Conservation (phyloP, 2,113 vertebrate genomes). For the Chinchilla lanigera region DNA sequence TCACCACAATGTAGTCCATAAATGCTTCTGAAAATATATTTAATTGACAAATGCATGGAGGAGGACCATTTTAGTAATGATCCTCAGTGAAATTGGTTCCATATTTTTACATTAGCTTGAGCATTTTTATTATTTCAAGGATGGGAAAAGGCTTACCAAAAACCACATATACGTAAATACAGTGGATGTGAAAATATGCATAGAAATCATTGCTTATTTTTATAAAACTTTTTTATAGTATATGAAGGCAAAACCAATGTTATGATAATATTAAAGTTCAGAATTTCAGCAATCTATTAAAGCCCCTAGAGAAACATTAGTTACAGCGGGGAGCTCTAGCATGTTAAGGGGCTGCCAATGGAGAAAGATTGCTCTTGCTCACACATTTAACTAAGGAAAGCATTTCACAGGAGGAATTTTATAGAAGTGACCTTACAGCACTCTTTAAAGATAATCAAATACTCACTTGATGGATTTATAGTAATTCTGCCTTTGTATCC, state of each 20-base stretch:
- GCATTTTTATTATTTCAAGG: conserved; percentile 63
- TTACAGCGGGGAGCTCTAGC: conserved; percentile 5
- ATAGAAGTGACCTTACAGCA: conserved; percentile 11
- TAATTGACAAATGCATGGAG: conserved; percentile 50
- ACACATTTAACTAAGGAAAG: background rate
- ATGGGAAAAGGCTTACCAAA: conserved; percentile 55
- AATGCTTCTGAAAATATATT: conserved; percentile 57
- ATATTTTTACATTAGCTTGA: conserved; percentile 69
- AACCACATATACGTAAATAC: conserved; percentile 53
- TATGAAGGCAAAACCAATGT: conserved; percentile 74
- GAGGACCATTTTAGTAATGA: conserved; percentile 42
- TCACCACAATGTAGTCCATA: background rate
- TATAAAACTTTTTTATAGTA: conserved; percentile 61
- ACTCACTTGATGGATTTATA: conserved; percentile 16
- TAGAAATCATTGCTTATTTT: conserved; percentile 74
- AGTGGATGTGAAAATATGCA: conserved; percentile 67
- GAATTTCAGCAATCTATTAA: conserved; percentile 57
- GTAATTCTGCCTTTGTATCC: background rate
- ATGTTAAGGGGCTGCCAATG: background rate
- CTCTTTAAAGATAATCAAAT: background rate
- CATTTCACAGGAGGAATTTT: conserved; percentile 22
- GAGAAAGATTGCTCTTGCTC: background rate
- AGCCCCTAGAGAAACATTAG: conserved; percentile 40
- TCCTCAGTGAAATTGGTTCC: conserved; percentile 53
- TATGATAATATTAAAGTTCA: conserved; percentile 65